Evolutionary conservation across 2,797 vertebrate genomes (phyloP).

Genomic region (Rousettus madagascariensis): DNA sequence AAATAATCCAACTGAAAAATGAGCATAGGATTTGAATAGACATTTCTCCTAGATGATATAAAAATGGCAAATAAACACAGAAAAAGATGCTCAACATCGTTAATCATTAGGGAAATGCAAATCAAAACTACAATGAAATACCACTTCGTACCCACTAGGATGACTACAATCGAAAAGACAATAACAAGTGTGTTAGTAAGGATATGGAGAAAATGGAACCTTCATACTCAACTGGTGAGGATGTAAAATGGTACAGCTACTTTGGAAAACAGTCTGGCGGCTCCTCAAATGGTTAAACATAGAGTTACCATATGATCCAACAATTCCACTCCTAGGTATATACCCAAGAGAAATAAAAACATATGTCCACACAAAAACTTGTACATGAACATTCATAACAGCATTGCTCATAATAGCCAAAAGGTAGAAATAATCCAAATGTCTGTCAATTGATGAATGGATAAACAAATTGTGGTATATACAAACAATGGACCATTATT

Average conservation of each 20-base stretch:
- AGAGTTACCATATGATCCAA: no score
- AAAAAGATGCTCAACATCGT: neutral
- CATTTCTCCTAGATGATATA: neutral
- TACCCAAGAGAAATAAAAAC: no score
- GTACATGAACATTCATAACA: no score
- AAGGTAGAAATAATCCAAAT: no score
- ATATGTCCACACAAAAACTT: no score
- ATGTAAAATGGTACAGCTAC: no score
- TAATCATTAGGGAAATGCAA: no score
- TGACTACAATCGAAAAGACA: neutral
- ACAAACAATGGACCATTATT: neutral
- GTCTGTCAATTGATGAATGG: no score
- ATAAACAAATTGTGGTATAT: neutral
- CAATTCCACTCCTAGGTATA: no score
- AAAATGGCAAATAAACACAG: neutral
- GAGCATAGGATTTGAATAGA: neutral
- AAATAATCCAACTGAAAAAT: neutral
- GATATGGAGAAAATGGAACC: neutral
- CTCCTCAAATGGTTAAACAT: no score
- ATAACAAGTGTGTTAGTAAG: neutral
- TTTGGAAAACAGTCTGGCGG: no score
- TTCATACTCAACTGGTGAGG: neutral
- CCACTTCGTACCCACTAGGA: neutral
- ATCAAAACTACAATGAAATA: neutral
- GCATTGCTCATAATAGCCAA: no score